These are phyloP conservation scores for Papilio glaucus DNA, from an alignment of 1,140 invertebrate species.

Conservation along the genomic window DNA sequence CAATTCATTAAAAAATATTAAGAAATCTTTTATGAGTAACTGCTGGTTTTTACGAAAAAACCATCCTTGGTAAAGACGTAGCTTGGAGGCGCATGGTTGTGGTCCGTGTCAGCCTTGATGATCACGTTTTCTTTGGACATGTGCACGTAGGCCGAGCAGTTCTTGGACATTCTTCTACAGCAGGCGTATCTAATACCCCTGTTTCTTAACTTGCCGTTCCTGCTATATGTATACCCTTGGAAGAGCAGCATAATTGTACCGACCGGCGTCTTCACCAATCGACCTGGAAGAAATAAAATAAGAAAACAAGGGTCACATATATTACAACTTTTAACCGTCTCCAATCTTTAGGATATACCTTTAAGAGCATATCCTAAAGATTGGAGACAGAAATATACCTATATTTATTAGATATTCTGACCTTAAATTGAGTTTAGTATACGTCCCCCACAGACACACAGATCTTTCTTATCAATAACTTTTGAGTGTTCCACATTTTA, in stretches of 20 bases:
- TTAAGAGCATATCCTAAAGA: too few species aligned
- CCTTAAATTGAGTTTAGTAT: too few species aligned
- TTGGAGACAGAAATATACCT: too few species aligned
- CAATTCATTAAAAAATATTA: too few species aligned
- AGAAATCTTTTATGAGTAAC: too few species aligned
- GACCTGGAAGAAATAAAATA: constrained; percentile 22
- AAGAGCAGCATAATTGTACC: constrained; percentile 39
- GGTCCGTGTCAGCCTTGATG: constrained; percentile 33
- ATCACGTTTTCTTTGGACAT: constrained; percentile 41
- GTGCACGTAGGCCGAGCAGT: constrained; percentile 44
- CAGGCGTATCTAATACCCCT: constrained; percentile 44
- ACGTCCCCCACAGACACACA: too few species aligned
- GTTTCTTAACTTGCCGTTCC: constrained; percentile 24
- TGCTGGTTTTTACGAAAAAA: constrained; percentile 32
- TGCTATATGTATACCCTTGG: constrained; percentile 44
- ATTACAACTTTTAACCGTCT: background rate
- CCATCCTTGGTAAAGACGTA: constrained; percentile 31
- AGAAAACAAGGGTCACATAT: background rate
- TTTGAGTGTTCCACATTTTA: too few species aligned
- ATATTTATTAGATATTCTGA: too few species aligned
- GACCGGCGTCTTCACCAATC: constrained; percentile 39
- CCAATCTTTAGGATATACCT: too few species aligned
- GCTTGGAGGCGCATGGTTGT: constrained; percentile 36
- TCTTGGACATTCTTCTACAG: constrained; percentile 40
- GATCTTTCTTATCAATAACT: too few species aligned